Percentiles rank a stretch among this genome's conserved stretches.
Conservation (phyloP, 2,113 vertebrate genomes). For the Lipotes vexillifer region DNA sequence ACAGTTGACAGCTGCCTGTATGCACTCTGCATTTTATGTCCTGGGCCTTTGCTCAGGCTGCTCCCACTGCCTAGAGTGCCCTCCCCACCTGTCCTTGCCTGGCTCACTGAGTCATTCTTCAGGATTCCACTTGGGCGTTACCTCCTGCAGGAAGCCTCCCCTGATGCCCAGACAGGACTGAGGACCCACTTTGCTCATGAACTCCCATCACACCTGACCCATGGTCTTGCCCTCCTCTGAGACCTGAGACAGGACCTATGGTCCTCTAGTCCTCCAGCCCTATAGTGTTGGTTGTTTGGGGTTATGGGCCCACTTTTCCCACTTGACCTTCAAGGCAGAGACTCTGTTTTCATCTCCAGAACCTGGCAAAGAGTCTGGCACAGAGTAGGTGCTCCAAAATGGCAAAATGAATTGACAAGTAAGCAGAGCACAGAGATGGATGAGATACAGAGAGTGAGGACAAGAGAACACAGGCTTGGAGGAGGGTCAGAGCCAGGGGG, state of each 20-base stretch:
- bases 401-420: not conserved
- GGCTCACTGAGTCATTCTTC: not conserved
- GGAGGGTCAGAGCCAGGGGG: not conserved
- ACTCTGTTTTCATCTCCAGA: not conserved
- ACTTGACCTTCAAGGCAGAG: not conserved
- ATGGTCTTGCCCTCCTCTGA: not conserved
- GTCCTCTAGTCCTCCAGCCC: not conserved
- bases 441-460: not conserved
- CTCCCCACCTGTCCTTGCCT: not conserved
- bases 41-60: rapidly evolving
- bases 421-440: not conserved
- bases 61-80: not conserved
- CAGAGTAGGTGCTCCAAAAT: not conserved
- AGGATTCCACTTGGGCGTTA: not conserved
- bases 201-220: not conserved
- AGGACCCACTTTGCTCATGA: not conserved
- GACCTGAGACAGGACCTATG: rapidly evolving
- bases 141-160: not conserved
- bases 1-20: not conserved
- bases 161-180: not conserved
- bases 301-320: not conserved
- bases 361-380: not conserved
- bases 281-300: not conserved
- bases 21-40: no score
- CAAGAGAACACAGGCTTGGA: not conserved